Evolutionary conservation across 2,113 vertebrate genomes (phyloP), one percentile per base, ranked within the genome.

Genomic region (Machaerirhynchus nigripectus): DNA sequence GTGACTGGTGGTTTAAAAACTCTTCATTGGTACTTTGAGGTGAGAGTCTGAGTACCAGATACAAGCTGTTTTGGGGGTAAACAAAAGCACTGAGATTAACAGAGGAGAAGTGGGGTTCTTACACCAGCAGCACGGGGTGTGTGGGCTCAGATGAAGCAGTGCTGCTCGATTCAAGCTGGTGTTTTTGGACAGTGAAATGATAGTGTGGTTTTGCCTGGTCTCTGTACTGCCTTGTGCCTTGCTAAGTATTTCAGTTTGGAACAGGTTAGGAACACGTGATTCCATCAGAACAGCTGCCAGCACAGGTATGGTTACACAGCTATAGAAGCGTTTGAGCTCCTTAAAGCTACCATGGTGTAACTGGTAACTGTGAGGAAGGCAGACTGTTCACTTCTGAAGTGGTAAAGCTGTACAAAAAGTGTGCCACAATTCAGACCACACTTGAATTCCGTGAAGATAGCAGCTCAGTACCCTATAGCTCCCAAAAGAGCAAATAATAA

Each of bases 181-280:
- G 39, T 14, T 94, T 68, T 73, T 10, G 13, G 24, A 8, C 14
- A 65, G 22, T 37, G 30, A 73, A 87, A 50, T 7, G 10, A 11
- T 22, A 27, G 6, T 47, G 67, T 64, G 37, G 10, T n/a, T 85
- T 78, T 50, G 33, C 13, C 40, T 73, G 59, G 11, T 74, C 22
- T 76, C 65, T 71, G 12, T 13, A 9, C 24, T 70, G 33, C 23
- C 40, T 69, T 17, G 2, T 67, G 64, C n/a, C 50, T 77, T 46
- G 24, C 47, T 28, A 7, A 26, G 5, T 31, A 17, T 60, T 86
- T 81, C 27, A 12, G 44, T 50, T 37, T 40, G 40, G 37, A 87
- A 22, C 1, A 4, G 20, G 4, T 24, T 21, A 18, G 1, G 10
- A 26, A 47, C 2, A 4, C 3, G 10, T 0, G 3, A 47, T 33